Conservation (phyloP, 1,140 invertebrate species). For the Apocrypta bakeri region DNA sequence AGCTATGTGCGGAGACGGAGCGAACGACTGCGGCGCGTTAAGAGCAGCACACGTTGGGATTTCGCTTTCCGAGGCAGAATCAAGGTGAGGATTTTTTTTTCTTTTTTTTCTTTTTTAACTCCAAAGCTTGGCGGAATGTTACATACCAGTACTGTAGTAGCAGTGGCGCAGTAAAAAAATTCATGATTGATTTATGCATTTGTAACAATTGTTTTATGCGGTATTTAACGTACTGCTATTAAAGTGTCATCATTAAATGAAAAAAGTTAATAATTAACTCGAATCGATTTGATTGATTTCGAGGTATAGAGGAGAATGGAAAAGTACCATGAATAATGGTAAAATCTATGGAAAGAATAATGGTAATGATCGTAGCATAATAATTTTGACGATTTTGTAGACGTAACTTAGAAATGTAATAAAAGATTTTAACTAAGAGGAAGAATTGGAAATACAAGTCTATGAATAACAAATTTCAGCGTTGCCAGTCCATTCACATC, state of each 20-base stretch:
- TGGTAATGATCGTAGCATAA: no score
- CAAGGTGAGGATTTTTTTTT: constrained; percentile 74
- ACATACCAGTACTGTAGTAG: no score
- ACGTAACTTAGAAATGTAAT: no score
- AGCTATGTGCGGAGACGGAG: constrained; percentile 98
- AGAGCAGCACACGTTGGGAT: constrained; percentile 96
- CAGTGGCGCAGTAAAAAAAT: background rate
- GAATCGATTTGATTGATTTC: background rate
- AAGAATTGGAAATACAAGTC: no score
- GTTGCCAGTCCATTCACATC: constrained; percentile 99
- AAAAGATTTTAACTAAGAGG: no score
- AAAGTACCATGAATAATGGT: background rate
- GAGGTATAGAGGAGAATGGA: background rate
- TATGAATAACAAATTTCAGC: constrained; percentile 65
- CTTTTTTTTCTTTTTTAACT: constrained; percentile 11
- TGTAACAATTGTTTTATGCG: background rate
- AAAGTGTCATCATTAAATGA: background rate
- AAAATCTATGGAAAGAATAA: background rate
- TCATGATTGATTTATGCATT: background rate
- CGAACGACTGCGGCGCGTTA: constrained; percentile 97
- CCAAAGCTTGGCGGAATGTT: background rate
- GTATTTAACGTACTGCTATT: background rate
- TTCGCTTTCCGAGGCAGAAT: constrained; percentile 96
- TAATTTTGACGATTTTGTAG: no score
- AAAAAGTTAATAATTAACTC: background rate